Evolutionary conservation across 2,113 vertebrate genomes (phyloP).

Genomic region (Oryzias celebensis): DNA sequence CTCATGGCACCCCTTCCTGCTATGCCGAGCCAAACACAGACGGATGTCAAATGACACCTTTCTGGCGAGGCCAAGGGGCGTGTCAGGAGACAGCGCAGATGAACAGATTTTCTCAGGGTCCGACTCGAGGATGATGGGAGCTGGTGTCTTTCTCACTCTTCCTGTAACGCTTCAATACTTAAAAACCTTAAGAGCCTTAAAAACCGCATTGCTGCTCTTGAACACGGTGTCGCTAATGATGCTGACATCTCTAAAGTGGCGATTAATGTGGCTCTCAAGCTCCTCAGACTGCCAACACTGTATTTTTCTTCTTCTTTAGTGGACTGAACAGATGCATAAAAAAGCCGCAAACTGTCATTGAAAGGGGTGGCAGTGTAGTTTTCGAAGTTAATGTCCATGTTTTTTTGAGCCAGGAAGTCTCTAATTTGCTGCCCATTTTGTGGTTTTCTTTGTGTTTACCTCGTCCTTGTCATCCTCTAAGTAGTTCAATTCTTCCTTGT

Average conservation of each 20-base stretch:
- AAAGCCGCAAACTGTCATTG: too few relatives aligned
- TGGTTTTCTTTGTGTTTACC: too few relatives aligned
- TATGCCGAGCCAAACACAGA: neutral
- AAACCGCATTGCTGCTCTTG: neutral
- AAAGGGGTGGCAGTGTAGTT: too few relatives aligned
- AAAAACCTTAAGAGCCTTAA: neutral
- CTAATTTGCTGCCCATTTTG: too few relatives aligned
- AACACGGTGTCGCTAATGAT: neutral
- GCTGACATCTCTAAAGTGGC: neutral
- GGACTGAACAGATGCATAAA: too few relatives aligned
- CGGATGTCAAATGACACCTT: conserved; percentile 3
- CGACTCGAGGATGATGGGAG: neutral
- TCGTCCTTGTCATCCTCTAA: too few relatives aligned
- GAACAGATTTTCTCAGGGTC: neutral
- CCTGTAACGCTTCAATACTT: neutral
- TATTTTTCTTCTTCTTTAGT: too few relatives aligned
- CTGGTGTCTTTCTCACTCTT: neutral
- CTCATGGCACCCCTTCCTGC: neutral
- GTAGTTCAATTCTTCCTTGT: too few relatives aligned
- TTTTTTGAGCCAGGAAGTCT: too few relatives aligned
- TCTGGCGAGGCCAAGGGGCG: conserved; percentile 1
- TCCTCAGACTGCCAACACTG: too few relatives aligned
- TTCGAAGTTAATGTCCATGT: too few relatives aligned
- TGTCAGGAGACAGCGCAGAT: neutral
- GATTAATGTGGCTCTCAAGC: too few relatives aligned